phyloP scores from a whole-genome alignment of 2,888 invertebrate species.

The Carcina quercana region DNA sequence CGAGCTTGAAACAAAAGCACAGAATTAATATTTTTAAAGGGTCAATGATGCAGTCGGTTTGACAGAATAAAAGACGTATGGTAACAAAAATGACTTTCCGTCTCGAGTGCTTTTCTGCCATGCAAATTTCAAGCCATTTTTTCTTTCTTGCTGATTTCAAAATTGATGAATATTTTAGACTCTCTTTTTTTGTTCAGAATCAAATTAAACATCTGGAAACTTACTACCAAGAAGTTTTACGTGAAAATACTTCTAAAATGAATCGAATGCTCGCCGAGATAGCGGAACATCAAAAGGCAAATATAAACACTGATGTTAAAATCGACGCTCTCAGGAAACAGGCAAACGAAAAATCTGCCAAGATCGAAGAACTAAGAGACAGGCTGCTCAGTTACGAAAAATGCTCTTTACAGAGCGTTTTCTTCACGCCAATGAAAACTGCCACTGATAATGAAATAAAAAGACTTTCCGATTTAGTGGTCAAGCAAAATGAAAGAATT shows the following conservation, averaged over 20 bases:
- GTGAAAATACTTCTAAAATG: constrained; percentile 64
- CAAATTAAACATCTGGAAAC: constrained; percentile 62
- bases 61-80: no score
- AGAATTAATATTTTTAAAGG: no score
- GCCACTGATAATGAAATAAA: constrained; percentile 77
- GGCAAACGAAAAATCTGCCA: constrained; percentile 55
- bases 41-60: no score
- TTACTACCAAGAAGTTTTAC: constrained; percentile 65
- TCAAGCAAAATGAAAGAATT: constrained; percentile 71
- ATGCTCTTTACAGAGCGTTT: constrained; percentile 62
- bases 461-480: constrained; percentile 73
- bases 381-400: constrained; percentile 61
- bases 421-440: constrained; percentile 68
- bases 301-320: constrained; percentile 63
- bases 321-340: constrained; percentile 65
- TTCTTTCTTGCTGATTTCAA: no score
- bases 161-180: no score
- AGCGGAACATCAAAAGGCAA: constrained; percentile 48
- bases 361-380: constrained; percentile 61
- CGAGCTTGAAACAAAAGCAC: no score
- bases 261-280: constrained; percentile 60
- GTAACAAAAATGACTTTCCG: no score
- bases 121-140: no score
- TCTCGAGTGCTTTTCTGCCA: no score
- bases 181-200: constrained; percentile 46